phyloP scores from a whole-genome alignment of 2,797 vertebrate species.

The Brotogeris chrysoptera region DNA sequence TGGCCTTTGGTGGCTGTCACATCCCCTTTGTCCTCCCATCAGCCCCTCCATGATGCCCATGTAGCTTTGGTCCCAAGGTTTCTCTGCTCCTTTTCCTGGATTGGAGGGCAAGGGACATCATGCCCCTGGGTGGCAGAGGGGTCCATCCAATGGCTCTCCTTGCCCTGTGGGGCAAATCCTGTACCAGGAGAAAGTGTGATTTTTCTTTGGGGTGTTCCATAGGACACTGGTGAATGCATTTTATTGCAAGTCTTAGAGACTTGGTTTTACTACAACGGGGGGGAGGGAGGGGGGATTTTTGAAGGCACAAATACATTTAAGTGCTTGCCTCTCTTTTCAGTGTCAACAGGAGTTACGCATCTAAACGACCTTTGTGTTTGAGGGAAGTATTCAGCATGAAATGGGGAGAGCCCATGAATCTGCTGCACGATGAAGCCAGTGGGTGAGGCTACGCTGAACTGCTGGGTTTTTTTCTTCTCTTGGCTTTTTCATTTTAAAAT shows the following conservation, averaged over 20 bases:
- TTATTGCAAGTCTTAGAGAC: background rate
- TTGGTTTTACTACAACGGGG: constrained; percentile 41
- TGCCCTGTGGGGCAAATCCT: background rate
- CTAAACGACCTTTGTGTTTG: background rate
- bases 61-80: background rate
- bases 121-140: background rate
- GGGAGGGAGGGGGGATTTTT: too few relatives aligned
- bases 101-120: background rate
- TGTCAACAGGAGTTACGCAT: background rate
- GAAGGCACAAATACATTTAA: constrained; percentile 5
- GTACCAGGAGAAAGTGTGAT: background rate
- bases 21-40: background rate
- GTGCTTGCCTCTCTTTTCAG: constrained; percentile 11
- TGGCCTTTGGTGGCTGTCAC: background rate
- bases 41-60: background rate
- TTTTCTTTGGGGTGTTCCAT: constrained; percentile 20
- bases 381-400: background rate
- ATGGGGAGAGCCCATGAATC: background rate
- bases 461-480: background rate
- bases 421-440: background rate
- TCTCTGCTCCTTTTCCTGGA: background rate
- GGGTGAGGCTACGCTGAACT: background rate
- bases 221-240: background rate
- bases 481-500: background rate
- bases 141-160: background rate